These are phyloP conservation scores for Deroplatys truncata DNA, from an alignment of 2,888 invertebrate genomes.

Conservation along the genomic window DNA sequence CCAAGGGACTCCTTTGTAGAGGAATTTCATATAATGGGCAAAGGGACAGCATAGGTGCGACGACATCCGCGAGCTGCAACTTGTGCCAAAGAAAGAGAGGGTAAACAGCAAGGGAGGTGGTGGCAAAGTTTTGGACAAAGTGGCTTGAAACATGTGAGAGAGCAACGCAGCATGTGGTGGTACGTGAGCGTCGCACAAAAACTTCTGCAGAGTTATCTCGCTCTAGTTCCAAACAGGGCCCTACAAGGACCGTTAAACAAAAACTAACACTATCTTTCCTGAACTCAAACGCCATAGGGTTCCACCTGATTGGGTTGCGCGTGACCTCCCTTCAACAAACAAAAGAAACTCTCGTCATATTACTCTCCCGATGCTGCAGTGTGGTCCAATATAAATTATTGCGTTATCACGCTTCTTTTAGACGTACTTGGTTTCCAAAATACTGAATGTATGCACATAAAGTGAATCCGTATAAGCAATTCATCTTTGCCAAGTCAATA, in stretches of 20 bases:
- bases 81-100: neutral
- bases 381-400: no score
- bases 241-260: neutral
- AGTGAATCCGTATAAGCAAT: no score
- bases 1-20: neutral
- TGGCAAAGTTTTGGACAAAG: neutral
- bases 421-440: no score
- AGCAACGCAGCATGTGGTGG: neutral
- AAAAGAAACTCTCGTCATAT: no score
- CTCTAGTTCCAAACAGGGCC: no score
- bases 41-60: neutral
- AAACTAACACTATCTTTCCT: neutral
- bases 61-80: neutral
- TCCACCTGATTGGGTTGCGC: neutral
- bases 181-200: neutral
- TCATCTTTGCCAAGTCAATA: no score
- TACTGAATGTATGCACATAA: no score
- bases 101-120: neutral
- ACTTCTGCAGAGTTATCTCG: neutral
- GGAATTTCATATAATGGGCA: neutral
- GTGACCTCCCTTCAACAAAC: neutral
- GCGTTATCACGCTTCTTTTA: no score
- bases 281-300: neutral
- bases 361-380: no score
- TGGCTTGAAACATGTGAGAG: neutral